These are phyloP conservation scores for Petrolisthes cinctipes DNA, from an alignment of 2,888 invertebrate species.

Conservation along the genomic window DNA sequence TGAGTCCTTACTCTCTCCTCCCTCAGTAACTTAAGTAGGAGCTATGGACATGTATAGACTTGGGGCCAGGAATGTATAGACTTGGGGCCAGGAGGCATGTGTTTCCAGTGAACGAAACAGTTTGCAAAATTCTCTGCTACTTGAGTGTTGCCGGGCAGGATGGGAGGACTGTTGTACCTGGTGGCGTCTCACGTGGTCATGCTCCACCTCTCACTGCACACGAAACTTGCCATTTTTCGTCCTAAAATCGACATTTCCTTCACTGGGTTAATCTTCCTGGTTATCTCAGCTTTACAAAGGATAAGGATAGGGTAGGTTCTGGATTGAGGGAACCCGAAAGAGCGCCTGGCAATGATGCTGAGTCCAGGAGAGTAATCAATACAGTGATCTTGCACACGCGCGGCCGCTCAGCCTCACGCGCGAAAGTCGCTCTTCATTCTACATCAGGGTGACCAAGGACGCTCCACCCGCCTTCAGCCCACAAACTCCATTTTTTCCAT, in stretches of 20 bases:
- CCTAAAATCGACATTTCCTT: too few species aligned
- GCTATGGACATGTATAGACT: background rate
- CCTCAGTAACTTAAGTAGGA: too few species aligned
- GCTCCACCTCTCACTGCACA: background rate
- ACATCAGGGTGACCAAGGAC: constrained; percentile 42
- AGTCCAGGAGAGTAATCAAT: constrained; percentile 44
- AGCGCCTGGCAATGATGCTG: constrained; percentile 52
- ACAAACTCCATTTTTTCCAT: background rate
- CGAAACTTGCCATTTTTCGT: too few species aligned
- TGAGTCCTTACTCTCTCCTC: too few species aligned
- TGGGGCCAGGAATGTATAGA: too few species aligned
- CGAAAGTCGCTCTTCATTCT: constrained; percentile 41
- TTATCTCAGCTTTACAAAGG: background rate
- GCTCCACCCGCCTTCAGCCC: constrained; percentile 3
- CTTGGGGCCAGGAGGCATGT: background rate
- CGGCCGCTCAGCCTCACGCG: constrained; percentile 29
- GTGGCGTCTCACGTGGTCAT: constrained; percentile 7
- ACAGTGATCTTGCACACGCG: constrained; percentile 41
- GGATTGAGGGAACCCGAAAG: background rate
- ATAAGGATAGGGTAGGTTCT: background rate
- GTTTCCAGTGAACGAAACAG: constrained; percentile 41
- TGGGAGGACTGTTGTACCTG: constrained; percentile 37
- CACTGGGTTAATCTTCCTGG: background rate
- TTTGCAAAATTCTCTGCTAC: constrained; percentile 32
- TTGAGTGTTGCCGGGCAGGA: constrained; percentile 35